Conservation (phyloP, 2,888 invertebrate species). For the Rapana venosa region DNA sequence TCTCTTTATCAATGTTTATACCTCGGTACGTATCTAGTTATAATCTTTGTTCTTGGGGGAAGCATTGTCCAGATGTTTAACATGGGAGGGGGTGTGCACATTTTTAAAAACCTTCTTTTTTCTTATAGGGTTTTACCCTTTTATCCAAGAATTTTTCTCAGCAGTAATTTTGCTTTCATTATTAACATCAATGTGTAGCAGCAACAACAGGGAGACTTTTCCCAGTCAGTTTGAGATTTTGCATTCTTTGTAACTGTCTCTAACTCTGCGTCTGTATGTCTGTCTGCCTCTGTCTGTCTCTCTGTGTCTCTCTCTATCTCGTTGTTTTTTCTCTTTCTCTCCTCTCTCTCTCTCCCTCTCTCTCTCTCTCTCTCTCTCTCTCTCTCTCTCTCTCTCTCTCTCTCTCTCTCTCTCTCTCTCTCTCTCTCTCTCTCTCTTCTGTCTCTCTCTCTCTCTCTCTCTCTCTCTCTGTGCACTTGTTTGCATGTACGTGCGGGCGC, state of each 20-base stretch:
- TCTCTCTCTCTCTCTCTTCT: neutral
- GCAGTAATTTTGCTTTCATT: no score
- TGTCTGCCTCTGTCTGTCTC: neutral
- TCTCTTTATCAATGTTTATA: no score
- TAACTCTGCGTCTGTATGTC: neutral
- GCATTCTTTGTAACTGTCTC: neutral
- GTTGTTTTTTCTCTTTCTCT: neutral
- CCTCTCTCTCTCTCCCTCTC: neutral
- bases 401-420: constrained; percentile 19
- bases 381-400: constrained; percentile 11
- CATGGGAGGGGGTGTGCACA: no score
- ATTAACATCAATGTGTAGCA: no score
- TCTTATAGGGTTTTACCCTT: no score
- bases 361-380: neutral
- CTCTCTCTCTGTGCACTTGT: neutral
- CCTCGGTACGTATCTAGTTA: no score
- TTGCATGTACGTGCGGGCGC: neutral
- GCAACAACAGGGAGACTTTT: no score
- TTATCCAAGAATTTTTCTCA: no score
- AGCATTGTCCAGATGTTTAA: no score
- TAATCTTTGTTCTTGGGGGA: no score
- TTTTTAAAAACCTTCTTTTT: no score
- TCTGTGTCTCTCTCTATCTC: neutral
- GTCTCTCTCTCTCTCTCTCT: constrained; percentile 2
- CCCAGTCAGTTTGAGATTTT: no score